Evolutionary conservation across 1,140 invertebrate species (phyloP).

Genomic region (Euwallacea similis): DNA sequence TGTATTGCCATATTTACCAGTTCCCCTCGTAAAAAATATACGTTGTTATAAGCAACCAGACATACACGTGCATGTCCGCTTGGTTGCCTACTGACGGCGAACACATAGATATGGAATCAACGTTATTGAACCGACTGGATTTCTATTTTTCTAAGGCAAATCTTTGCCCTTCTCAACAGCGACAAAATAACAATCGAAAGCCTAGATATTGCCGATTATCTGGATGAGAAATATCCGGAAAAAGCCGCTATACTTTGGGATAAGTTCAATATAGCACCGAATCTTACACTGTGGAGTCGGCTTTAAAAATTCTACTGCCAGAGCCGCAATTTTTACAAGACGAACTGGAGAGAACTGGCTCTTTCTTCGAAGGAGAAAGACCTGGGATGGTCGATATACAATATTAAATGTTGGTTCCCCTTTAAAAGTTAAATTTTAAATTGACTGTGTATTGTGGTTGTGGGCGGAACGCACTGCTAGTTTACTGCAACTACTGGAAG

Average conservation of each 20-base stretch:
- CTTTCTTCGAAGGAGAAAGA: slow-evolving; percentile 67
- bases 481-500: slow-evolving; percentile 51
- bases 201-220: slow-evolving; percentile 77
- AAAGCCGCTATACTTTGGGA: slow-evolving; percentile 61
- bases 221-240: slow-evolving; percentile 80
- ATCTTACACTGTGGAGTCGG: slow-evolving; percentile 43
- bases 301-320: slow-evolving; percentile 50
- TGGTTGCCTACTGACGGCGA: too few relatives aligned
- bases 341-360: slow-evolving; percentile 65
- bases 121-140: not conserved
- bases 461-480: slow-evolving; percentile 66
- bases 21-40: too few relatives aligned
- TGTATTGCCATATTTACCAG: too few relatives aligned
- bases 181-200: slow-evolving; percentile 76
- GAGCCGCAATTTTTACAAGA: slow-evolving; percentile 67
- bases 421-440: slow-evolving; percentile 32
- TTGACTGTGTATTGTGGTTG: slow-evolving; percentile 89
- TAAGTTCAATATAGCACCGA: slow-evolving; percentile 43
- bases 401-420: not conserved
- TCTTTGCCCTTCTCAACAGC: slow-evolving; percentile 75
- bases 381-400: slow-evolving; percentile 67
- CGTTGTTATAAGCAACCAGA: too few relatives aligned
- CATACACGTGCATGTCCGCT: too few relatives aligned
- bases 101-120: too few relatives aligned
- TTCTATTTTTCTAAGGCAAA: slow-evolving; percentile 60